Conservation (phyloP, 2,113 vertebrate genomes). For the Mustela nigripes region DNA sequence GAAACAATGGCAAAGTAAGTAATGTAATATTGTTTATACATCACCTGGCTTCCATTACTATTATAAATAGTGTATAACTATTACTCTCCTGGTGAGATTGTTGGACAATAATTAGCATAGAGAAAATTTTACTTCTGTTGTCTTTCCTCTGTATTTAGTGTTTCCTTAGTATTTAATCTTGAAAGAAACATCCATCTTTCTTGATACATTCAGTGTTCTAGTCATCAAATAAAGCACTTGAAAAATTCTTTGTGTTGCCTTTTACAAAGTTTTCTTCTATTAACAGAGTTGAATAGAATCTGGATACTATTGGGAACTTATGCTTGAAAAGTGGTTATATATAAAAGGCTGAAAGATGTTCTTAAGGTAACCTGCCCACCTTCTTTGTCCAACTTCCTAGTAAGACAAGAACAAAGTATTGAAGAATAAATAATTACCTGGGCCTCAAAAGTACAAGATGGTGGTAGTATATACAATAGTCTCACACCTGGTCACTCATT, state of each 20-base stretch:
- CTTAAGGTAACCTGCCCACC: background rate
- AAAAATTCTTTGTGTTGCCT: slow-evolving; percentile 61
- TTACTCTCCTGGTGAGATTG: slow-evolving; percentile 6
- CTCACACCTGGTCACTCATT: background rate
- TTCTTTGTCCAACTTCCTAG: slow-evolving; percentile 11
- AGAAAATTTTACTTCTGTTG: slow-evolving; percentile 43
- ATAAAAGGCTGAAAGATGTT: background rate
- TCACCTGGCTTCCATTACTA: slow-evolving; percentile 4
- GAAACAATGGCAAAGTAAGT: slow-evolving; percentile 99
- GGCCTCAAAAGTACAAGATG: slow-evolving; percentile 7
- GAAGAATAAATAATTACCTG: background rate
- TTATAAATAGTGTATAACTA: slow-evolving; percentile 1
- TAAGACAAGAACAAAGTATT: background rate
- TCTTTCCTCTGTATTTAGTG: background rate
- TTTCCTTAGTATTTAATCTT: slow-evolving; percentile 55
- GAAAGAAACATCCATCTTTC: slow-evolving; percentile 41
- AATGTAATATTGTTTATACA: background rate
- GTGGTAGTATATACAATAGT: background rate
- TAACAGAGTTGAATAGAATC: slow-evolving; percentile 17
- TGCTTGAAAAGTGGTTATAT: slow-evolving; percentile 50
- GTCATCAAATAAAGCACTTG: slow-evolving; percentile 44
- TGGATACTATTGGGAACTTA: background rate
- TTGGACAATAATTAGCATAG: background rate
- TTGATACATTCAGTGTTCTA: background rate
- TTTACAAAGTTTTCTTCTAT: slow-evolving; percentile 63